phyloP scores from a whole-genome alignment of 2,888 invertebrate species.

The Aradus depressus region DNA sequence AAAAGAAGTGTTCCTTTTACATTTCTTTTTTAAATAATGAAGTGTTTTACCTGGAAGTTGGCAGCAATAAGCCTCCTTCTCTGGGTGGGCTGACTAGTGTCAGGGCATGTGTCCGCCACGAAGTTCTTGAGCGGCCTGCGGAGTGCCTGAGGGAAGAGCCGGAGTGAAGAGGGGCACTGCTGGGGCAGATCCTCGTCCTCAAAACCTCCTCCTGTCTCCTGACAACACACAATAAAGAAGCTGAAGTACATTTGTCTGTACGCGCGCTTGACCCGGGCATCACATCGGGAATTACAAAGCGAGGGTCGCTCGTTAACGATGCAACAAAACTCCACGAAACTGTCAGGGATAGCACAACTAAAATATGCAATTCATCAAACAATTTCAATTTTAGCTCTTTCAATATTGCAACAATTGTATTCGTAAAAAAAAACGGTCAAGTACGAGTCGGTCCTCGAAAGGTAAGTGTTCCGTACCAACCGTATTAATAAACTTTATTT shows the following conservation, averaged over 20 bases:
- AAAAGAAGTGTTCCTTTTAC: background rate
- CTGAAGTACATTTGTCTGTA: background rate
- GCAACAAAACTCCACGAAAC: too few relatives aligned
- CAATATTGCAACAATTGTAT: too few relatives aligned
- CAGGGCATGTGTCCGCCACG: constrained; percentile 69
- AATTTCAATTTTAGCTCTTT: too few relatives aligned
- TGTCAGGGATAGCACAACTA: too few relatives aligned
- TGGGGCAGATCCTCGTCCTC: constrained; percentile 25
- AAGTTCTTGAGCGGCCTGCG: constrained; percentile 73
- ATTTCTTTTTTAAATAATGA: background rate
- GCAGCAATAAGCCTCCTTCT: constrained; percentile 28
- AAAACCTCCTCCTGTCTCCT: constrained; percentile 23
- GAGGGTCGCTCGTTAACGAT: too few relatives aligned
- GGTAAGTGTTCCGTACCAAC: too few relatives aligned
- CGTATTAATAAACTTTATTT: too few relatives aligned
- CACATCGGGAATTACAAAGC: too few relatives aligned
- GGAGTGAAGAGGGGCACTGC: constrained; percentile 69
- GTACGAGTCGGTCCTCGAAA: too few relatives aligned
- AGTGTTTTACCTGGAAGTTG: constrained; percentile 28
- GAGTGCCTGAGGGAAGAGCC: constrained; percentile 71
- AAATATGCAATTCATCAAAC: too few relatives aligned
- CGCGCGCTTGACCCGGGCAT: too few relatives aligned
- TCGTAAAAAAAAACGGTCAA: too few relatives aligned
- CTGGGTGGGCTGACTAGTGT: constrained; percentile 31
- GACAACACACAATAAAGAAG: constrained; percentile 2